Conservation (phyloP, 2,888 invertebrate species). For the Brachyopa scutellaris region DNA sequence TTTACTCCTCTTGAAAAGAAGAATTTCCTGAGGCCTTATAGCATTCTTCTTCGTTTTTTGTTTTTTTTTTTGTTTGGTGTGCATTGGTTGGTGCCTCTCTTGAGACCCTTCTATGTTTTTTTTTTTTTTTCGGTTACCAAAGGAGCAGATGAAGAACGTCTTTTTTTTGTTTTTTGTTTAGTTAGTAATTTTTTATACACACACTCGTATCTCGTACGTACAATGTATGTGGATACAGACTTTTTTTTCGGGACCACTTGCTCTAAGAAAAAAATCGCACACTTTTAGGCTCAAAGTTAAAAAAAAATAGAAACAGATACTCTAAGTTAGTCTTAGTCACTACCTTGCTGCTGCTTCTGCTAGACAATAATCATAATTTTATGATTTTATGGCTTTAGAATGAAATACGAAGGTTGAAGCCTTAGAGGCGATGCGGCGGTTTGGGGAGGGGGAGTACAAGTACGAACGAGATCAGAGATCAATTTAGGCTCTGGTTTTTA, state of each 20-base stretch:
- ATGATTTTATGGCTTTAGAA: slow-evolving; percentile 59
- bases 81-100: slow-evolving; percentile 39
- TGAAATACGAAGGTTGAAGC: no score
- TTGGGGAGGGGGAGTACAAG: no score
- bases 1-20: slow-evolving; percentile 38
- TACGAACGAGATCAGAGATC: slow-evolving; percentile 34
- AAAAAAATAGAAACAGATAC: background rate
- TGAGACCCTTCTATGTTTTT: slow-evolving; percentile 37
- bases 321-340: slow-evolving; percentile 1
- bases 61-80: slow-evolving; percentile 31
- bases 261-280: slow-evolving; percentile 8
- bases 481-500: slow-evolving; percentile 37
- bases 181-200: slow-evolving; percentile 23
- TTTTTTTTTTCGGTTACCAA: slow-evolving; percentile 18
- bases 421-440: no score
- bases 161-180: slow-evolving; percentile 29
- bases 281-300: background rate
- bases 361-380: slow-evolving; percentile 60
- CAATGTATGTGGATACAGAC: background rate
- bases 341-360: background rate
- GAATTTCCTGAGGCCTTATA: slow-evolving; percentile 35
- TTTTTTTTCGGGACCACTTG: background rate
- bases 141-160: slow-evolving; percentile 15
- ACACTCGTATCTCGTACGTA: no score
- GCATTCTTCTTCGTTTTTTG: slow-evolving; percentile 29